phyloP scores from a whole-genome alignment of 2,113 vertebrate species.

The Nothobranchius kuhntae region DNA sequence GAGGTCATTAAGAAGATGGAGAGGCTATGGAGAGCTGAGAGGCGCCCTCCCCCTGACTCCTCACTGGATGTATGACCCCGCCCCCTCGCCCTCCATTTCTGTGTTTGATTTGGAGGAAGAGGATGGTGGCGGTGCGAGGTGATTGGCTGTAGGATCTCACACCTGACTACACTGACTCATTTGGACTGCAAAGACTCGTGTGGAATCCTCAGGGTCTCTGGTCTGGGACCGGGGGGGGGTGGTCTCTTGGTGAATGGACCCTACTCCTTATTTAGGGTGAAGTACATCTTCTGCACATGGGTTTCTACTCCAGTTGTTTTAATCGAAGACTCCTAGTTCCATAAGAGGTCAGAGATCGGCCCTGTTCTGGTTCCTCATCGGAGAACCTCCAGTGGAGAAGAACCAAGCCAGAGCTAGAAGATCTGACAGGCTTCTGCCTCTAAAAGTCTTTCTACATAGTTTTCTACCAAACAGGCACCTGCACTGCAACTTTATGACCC shows the following conservation, averaged over 20 bases:
- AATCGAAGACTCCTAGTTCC: too few relatives aligned
- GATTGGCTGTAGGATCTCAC: conserved; percentile 13
- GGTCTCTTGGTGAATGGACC: not conserved
- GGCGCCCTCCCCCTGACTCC: conserved; percentile 75
- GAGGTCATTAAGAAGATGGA: conserved; percentile 94
- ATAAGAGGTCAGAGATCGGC: not conserved
- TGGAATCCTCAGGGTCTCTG: conserved; percentile 28
- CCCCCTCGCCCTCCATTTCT: conserved; percentile 62
- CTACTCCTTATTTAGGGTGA: not conserved
- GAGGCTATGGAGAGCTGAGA: conserved; percentile 80
- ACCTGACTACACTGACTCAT: conserved; percentile 30
- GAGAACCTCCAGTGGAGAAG: not conserved
- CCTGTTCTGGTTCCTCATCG: not conserved
- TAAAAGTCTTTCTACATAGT: not conserved
- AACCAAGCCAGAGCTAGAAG: not conserved
- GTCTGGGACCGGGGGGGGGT: conserved; percentile 48
- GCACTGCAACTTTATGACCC: too few relatives aligned
- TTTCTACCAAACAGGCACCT: too few relatives aligned
- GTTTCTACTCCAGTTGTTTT: not conserved
- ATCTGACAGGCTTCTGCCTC: not conserved
- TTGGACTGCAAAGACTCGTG: conserved; percentile 23
- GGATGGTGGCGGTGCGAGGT: not conserved
- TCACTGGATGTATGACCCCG: conserved; percentile 97
- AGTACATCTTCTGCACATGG: not conserved
- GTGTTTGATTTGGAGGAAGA: conserved; percentile 6